Conservation (phyloP, 2,113 vertebrate species). For the Epinephelus lanceolatus region DNA sequence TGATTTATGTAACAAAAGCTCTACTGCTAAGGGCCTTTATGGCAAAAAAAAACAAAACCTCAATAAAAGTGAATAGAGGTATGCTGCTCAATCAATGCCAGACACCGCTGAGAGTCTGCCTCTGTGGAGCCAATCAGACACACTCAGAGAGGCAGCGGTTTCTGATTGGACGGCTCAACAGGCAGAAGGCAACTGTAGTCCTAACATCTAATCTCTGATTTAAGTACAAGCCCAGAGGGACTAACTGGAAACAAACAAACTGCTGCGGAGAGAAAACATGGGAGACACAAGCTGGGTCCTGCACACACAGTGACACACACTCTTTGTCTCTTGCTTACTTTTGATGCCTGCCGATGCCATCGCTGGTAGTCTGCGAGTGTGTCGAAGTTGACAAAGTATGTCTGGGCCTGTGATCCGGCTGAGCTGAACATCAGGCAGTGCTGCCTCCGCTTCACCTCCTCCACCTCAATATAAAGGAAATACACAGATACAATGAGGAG, state of each 20-base stretch:
- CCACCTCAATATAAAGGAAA: conserved; percentile 83
- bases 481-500: conserved; percentile 8
- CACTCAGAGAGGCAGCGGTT: neutral
- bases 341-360: conserved; percentile 94
- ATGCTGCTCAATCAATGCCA: conserved; percentile 47
- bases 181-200: conserved; percentile 9
- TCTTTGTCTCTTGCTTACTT: conserved; percentile 84
- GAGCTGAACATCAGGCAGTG: conserved; percentile 94
- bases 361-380: conserved; percentile 91
- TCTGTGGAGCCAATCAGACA: conserved; percentile 45
- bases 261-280: neutral
- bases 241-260: conserved; percentile 30
- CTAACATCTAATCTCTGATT: conserved; percentile 18
- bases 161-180: conserved; percentile 27
- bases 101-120: conserved; percentile 19
- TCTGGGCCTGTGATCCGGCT: conserved; percentile 92
- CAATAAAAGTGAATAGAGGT: neutral
- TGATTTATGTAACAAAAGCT: neutral
- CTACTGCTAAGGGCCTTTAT: neutral
- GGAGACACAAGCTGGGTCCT: conserved; percentile 14
- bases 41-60: neutral
- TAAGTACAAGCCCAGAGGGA: conserved; percentile 9
- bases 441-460: conserved; percentile 92
- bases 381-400: conserved; percentile 94
- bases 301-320: conserved; percentile 16